Evolutionary conservation across 1,140 invertebrate genomes (phyloP).

Genomic region (Odontomachus brunneus): DNA sequence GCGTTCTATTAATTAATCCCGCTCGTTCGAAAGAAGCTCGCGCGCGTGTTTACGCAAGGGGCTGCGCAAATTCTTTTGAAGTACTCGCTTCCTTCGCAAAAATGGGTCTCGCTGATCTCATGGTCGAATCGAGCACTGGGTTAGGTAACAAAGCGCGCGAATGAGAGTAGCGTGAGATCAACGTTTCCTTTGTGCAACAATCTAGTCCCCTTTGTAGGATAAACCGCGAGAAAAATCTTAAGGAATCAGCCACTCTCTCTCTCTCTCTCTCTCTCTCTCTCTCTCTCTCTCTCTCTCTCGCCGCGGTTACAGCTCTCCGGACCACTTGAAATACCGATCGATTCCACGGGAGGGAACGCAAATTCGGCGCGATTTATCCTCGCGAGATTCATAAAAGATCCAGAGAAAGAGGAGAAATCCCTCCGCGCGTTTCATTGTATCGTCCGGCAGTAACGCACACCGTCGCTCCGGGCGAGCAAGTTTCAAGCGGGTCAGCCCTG

Average conservation of each 20-base stretch:
- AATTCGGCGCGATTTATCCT: too few relatives aligned
- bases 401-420: background rate
- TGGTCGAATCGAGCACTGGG: background rate
- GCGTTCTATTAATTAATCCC: constrained; percentile 51
- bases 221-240: constrained; percentile 1
- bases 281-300: too few relatives aligned
- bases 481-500: constrained; percentile 24
- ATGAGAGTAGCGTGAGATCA: background rate
- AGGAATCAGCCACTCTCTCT: too few relatives aligned
- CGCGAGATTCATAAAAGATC: too few relatives aligned
- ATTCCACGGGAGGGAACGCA: too few relatives aligned
- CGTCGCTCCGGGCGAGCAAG: constrained; percentile 12
- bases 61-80: constrained; percentile 34
- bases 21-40: constrained; percentile 2
- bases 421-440: background rate
- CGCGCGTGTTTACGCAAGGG: constrained; percentile 5
- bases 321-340: too few relatives aligned
- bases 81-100: constrained; percentile 31
- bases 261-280: too few relatives aligned
- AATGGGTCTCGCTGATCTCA: constrained; percentile 26
- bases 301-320: too few relatives aligned
- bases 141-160: background rate
- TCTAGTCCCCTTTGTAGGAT: background rate
- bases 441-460: constrained; percentile 2
- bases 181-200: constrained; percentile 9